phyloP scores from a whole-genome alignment of 2,113 vertebrate species.

The Anas platyrhynchos region DNA sequence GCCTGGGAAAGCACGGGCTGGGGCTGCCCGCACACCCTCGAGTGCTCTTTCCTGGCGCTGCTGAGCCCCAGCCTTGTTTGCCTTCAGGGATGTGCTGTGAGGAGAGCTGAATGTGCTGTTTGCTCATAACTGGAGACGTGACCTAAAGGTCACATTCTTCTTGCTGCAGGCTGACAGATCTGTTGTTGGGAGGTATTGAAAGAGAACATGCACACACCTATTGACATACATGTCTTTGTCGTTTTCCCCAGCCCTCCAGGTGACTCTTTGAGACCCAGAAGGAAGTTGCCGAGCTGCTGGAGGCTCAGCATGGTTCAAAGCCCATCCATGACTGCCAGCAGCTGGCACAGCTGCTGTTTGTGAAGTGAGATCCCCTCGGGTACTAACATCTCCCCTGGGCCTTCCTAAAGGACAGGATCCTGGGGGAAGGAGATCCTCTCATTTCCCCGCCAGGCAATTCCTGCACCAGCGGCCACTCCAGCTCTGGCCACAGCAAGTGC shows the following conservation, averaged over 20 bases:
- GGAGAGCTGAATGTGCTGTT: not conserved
- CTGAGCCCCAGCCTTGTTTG: not conserved
- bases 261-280: not conserved
- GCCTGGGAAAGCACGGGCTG: fast-evolving
- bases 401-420: not conserved
- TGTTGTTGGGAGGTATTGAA: not conserved
- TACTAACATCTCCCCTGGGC: not conserved
- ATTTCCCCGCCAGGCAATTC: not conserved
- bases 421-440: not conserved
- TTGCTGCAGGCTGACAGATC: not conserved
- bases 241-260: not conserved
- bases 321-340: not conserved
- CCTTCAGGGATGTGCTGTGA: not conserved
- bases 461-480: not conserved
- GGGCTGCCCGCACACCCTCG: fast-evolving
- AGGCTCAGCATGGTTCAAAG: fast-evolving
- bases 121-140: not conserved
- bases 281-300: not conserved
- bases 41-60: not conserved
- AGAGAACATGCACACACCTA: not conserved
- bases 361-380: not conserved
- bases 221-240: not conserved
- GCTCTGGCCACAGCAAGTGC: not conserved
- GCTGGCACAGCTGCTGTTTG: not conserved
- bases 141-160: not conserved